Percentiles rank a stretch among this genome's conserved stretches.
Evolutionary conservation across 2,797 vertebrate genomes (phyloP).

Genomic region (Cyclura pinguis): DNA sequence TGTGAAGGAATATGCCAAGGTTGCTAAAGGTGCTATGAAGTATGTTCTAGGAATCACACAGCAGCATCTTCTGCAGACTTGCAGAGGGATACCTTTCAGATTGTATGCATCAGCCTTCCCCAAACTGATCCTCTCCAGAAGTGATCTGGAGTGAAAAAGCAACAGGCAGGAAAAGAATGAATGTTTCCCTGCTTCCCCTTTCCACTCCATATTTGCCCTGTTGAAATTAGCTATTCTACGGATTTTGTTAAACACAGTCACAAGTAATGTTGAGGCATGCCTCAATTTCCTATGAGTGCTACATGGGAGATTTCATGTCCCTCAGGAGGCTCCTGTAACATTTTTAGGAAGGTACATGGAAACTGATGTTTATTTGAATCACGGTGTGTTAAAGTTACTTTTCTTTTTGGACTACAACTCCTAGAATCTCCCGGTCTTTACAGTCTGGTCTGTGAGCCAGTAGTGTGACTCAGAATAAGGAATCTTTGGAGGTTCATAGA

Average conservation of each 20-base stretch:
- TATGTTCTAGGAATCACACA: background rate
- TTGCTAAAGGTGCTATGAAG: background rate
- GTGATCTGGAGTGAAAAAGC: background rate
- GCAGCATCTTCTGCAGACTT: background rate
- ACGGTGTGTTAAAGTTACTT: too few relatives aligned
- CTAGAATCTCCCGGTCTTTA: too few relatives aligned
- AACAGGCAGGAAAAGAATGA: background rate
- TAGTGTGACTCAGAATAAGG: too few relatives aligned
- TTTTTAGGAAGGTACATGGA: background rate
- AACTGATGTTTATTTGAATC: background rate
- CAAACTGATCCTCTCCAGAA: background rate
- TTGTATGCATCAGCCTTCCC: background rate
- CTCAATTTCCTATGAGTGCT: background rate
- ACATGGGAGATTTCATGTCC: background rate
- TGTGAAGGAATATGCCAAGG: background rate
- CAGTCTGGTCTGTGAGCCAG: too few relatives aligned
- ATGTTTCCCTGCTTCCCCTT: background rate
- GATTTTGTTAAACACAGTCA: background rate
- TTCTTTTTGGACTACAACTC: too few relatives aligned
- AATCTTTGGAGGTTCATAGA: too few relatives aligned
- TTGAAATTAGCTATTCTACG: background rate
- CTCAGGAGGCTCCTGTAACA: background rate
- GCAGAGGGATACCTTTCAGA: background rate
- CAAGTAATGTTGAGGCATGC: background rate
- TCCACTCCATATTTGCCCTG: background rate